Evolutionary conservation across 2,797 vertebrate species (phyloP), one percentile per base, ranked within the genome.

Genomic region (Chelon labrosus): DNA sequence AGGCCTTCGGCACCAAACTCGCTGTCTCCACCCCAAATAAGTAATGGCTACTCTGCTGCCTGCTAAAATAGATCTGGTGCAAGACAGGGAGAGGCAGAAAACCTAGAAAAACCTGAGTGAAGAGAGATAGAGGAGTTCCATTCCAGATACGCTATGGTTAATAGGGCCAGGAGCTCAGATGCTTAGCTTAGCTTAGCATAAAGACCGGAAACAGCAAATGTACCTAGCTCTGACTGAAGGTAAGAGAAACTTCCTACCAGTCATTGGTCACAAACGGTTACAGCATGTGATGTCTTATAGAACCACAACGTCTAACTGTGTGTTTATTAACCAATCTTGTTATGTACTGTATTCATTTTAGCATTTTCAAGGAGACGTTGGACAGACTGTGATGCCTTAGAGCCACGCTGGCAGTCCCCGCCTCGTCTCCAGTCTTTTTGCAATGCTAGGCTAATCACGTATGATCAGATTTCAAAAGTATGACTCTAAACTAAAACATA

Each of bases 1-100:
- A 94, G 90, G 91, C 85, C 82, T 82, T 19, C 83, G 78, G 87
- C 49, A 77, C 83, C 85, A 88, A 92, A 91, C 83, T 89, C 54
- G 61, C 85, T 75, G 92, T 82, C 94, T 93, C 93, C 94, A 94
- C 93, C 94, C 93, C 86, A 78, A 92, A 91, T 94, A 94, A 94
- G 92, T 94, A 93, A 91, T 92, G 89, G 82, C 90, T 93, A 74
- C 85, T 77, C 83, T 89, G 70, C 78, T 84, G 79, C 61, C 66
- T 70, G 87, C 87, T 88, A 89, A 93, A 95, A 95, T 94, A 95
- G 89, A 91, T 88, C 82, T 85, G 77, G 74, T 87, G 57, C 66
- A 73, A 56, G 60, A 74, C 25, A 55, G 51, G 75, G 74, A 81
- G 75, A 37, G 50, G 57, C 53, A 53, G 65, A 69, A 81, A 88